Base-by-base conservation (phyloP, 1,140 invertebrate species). In the Aphaenogaster floridana region DNA sequence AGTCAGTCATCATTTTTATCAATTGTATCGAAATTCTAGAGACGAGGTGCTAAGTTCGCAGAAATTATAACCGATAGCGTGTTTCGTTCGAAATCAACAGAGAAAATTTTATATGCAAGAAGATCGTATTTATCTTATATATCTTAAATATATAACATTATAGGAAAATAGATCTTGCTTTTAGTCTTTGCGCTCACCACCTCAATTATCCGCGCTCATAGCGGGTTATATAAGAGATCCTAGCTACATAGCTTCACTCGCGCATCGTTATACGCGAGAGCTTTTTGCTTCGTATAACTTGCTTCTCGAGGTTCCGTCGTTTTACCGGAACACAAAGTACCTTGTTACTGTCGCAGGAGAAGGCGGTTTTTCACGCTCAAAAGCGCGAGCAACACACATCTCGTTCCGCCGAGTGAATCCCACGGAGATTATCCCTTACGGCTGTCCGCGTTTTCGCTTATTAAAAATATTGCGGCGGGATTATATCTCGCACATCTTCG, bases 301-400 rank as follows among this genome's bases (percentile, higher is more conserved):
- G 48, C 64, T 68, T 42, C 13, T 28, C 66, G 66, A 57, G 64
- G 6, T 71, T 39, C 7, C n/a, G 13, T 69, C 39, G 34, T 81
- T 81, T 81, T 57, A 57, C 5, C n/a, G 17, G 21, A 42, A 36
- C 36, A 15, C 66, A 59, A 21, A 81, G 36, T 71, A n/a, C 21
- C n/a, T 50, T 57, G 13, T 71, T 69, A 54, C 48, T 69, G 8
- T 71, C 15, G 1, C 15, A 13, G 17, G 48, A 39, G 52, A 15
- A 71, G 68, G 6, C 57, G 36, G 36, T 45, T 81, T 28, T 81
- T 57, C 21, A 36, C 54, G 21, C 21, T 71, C n/a, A 8, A 81
- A 57, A 57, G 39, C n/a, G 8, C 48, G 36, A 57, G 66, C 15
- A 45, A 36, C 48, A 45, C 54, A 17, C 9, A 42, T 52, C 9